phyloP scores from a whole-genome alignment of 2,113 vertebrate genomes.

The Protomyctophum bolini region DNA sequence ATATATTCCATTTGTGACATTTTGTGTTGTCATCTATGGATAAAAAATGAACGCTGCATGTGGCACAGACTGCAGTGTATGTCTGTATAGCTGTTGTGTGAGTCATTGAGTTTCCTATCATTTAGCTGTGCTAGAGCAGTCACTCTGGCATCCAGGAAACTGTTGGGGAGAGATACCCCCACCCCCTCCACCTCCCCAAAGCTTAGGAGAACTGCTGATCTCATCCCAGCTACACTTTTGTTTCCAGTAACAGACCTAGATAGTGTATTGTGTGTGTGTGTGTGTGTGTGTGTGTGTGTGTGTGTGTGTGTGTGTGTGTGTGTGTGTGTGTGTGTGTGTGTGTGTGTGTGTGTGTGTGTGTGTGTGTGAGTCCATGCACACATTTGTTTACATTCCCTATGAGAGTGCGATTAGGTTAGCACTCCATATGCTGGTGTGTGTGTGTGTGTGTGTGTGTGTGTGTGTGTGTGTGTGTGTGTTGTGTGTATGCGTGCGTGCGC shows the following conservation, averaged over 20 bases:
- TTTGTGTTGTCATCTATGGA: too few species aligned
- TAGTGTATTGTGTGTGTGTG: constrained; percentile 32
- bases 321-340: constrained; percentile 20
- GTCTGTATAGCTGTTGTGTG: constrained; percentile 53
- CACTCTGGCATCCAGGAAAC: constrained; percentile 68
- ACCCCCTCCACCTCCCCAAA: constrained; percentile 26
- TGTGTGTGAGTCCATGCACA: not conserved
- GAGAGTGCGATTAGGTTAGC: not conserved
- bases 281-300: not conserved
- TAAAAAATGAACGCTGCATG: constrained; percentile 30
- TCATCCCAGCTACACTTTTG: constrained; percentile 56
- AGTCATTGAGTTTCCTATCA: constrained; percentile 62
- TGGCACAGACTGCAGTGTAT: constrained; percentile 35
- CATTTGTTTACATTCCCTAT: constrained; percentile 1
- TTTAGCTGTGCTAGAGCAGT: constrained; percentile 28
- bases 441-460: not conserved
- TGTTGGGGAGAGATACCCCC: constrained; percentile 44
- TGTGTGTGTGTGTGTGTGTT: not conserved
- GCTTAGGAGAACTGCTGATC: constrained; percentile 68
- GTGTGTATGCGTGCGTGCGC: not conserved
- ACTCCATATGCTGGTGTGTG: not conserved
- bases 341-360: constrained; percentile 8
- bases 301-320: constrained; percentile 2
- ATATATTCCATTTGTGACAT: too few species aligned
- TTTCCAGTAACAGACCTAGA: constrained; percentile 64